Base-by-base conservation (phyloP, 2,797 vertebrate species). In the Novumbra hubbsi region DNA sequence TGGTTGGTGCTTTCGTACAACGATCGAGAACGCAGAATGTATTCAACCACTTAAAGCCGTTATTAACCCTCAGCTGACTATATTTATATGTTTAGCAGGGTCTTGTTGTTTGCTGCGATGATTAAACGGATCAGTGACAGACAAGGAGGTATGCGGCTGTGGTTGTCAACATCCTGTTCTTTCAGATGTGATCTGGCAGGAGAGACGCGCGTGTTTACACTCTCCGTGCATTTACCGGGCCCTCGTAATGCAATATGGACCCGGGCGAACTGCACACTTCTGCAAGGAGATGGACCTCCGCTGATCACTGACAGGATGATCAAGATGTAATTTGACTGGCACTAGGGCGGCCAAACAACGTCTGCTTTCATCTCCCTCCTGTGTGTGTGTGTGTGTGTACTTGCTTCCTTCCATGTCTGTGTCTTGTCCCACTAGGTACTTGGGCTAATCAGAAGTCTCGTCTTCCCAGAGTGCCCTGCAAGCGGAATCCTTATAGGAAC, bases 321-420 rank as follows among this genome's bases (percentile, higher is more conserved):
- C 95, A 95, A 96, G 95, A 96, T 93, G 93, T 96, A 92, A 90
- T 94, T 90, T 78, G 92, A 91, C 28, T 93, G 89, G 81, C 80
- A 86, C 87, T 92, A 91, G 88, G 85, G 92, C 88, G 86, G 92
- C 91, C 93, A 92, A 93, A 91, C 87, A 90, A 93, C 91, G 91
- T 91, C 55, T 49, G n/a, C 67, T 7, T 16, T 28, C 48, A 8
- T 41, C 48, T 8, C 48, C n/a, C 67, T 68, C 41, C 70, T 68
- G 63, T 75, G 63, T 74, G 69, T 71, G 64, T 72, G 63, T 57
- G 75, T 74, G 78, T 65, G 70, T 19, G 64, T 64, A 80, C 21
- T 6, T 49, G n/a, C 4, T 3, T n/a, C 73, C 83, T 75, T 71
- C 76, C 69, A 27, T 60, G 55, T 24, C n/a, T 60, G 55, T 60